Base-by-base conservation (phyloP, 2,113 vertebrate species). In the Pleuronectes platessa region DNA sequence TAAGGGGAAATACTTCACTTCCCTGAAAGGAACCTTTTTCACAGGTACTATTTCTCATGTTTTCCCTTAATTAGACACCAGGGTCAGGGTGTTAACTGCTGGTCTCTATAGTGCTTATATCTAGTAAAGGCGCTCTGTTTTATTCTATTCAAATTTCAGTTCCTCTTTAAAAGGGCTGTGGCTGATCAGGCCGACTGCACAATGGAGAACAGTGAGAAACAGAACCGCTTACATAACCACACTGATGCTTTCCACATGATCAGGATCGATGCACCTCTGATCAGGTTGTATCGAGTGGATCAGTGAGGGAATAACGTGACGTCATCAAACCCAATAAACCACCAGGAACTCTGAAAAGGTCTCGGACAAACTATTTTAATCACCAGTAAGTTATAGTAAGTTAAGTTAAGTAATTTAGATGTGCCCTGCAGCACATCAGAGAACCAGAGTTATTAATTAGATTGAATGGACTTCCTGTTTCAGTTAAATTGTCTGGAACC, bases 1-100 rank as follows among this genome's bases (percentile, higher is more conserved):
- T 78, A 83, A 64, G 21, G 9, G 81, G 82, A 91, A 90, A 47
- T 69, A 2, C 58, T n/a, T 31, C 5, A 31, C 31, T 31, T 31
- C 31, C 31, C 31, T 73, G 17, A 68, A 66, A 26, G 40, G 18
- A 3, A 76, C 24, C 35, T 60, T 74, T 71, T 79, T 76, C 55
- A 23, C 59, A 60, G 14, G 65, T 3, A 0, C 45, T 4, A 47
- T 17, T 17, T 15, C 17, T 49, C 17, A 5, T 37, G 6, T 31
- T 31, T 31, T 31, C 31, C 31, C 5, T 31, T 7, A 31, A 37
- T 37, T 37, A 37, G 17, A 49, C 17, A 7, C 10, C 15, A n/a
- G 10, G 62, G 35, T 63, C 8, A 26, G 2, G 26, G 15, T 26
- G 7, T 51, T 37, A 2, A 60, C 24, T 27, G 13, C 20, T 27